phyloP scores from a whole-genome alignment of 2,113 vertebrate species.

The Periophthalmus modestus region DNA sequence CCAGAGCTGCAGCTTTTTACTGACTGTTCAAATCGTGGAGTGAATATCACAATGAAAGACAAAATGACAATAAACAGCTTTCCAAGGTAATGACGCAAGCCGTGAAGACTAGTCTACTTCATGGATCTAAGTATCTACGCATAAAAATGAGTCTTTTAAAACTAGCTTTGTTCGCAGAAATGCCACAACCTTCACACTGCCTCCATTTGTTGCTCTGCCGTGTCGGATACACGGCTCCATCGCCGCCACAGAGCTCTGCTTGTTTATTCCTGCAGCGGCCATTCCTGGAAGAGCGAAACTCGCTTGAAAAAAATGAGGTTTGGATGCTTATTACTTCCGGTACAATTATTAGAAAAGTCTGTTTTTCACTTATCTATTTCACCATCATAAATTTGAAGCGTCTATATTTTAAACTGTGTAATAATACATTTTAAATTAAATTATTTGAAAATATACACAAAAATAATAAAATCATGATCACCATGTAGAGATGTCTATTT shows the following conservation, averaged over 20 bases:
- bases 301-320: constrained; percentile 11
- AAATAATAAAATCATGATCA: background rate
- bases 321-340: constrained; percentile 42
- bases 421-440: background rate
- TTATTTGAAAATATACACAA: background rate
- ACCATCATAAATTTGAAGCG: background rate
- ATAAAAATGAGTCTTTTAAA: background rate
- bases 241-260: constrained; percentile 71
- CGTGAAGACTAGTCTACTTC: background rate
- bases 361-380: background rate
- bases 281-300: constrained; percentile 72
- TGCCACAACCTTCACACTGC: constrained; percentile 86
- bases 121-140: background rate
- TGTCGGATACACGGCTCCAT: constrained; percentile 79
- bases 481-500: background rate
- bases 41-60: no score
- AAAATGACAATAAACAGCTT: background rate
- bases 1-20: background rate
- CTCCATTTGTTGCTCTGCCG: constrained; percentile 58
- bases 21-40: no score
- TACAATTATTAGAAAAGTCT: background rate
- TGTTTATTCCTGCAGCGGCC: constrained; percentile 86
- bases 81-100: background rate
- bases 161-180: background rate
- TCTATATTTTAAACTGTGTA: background rate